A percentile compares a stretch with the other conserved stretches of the same genome.
phyloP scores from a whole-genome alignment of 2,113 vertebrate genomes.

The Neomonachus schauinslandi region DNA sequence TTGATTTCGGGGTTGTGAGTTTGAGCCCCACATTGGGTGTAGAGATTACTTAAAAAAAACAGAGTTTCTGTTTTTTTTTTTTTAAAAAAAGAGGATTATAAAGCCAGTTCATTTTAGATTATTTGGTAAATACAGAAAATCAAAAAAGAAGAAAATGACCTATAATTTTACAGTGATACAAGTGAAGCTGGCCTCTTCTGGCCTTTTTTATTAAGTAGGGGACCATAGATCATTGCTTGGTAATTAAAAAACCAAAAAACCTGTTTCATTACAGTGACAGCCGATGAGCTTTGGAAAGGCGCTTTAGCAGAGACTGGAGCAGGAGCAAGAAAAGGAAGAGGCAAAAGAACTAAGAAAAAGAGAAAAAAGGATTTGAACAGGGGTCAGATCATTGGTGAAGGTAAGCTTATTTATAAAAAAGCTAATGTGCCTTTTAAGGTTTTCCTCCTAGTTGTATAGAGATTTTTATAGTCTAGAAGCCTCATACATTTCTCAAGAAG shows the following conservation, averaged over 20 bases:
- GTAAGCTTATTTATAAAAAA: constrained; percentile 82
- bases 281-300: constrained; percentile 95
- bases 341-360: constrained; percentile 94
- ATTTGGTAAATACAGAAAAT: neutral
- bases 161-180: neutral
- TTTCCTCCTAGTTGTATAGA: neutral
- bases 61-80: neutral
- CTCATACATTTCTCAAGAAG: neutral
- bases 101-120: constrained; percentile 1
- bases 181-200: neutral
- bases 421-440: neutral
- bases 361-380: constrained; percentile 87
- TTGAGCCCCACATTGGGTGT: neutral
- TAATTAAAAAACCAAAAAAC: neutral
- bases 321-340: constrained; percentile 92
- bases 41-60: neutral
- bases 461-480: neutral
- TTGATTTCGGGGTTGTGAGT: neutral
- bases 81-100: neutral
- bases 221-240: neutral
- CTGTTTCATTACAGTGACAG: constrained; percentile 90
- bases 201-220: neutral
- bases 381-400: constrained; percentile 95
- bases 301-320: constrained; percentile 92
- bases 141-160: neutral